Conservation (phyloP, 2,888 invertebrate species). For the Lampropteryx suffumata region DNA sequence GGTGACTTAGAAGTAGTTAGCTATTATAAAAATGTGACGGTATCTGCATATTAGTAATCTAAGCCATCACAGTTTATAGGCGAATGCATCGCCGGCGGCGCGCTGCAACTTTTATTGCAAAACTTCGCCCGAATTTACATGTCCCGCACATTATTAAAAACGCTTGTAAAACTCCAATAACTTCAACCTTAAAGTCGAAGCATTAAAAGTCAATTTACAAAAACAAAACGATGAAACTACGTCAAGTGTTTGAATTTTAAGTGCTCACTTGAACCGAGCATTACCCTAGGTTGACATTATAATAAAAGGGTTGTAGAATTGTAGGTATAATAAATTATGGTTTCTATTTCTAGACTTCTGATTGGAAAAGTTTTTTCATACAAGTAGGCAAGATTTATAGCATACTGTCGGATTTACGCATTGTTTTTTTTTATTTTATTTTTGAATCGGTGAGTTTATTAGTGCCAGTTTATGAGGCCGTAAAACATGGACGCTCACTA, state of each 20-base stretch:
- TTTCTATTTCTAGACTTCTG: constrained; percentile 30
- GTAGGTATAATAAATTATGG: constrained; percentile 17
- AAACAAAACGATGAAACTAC: constrained; percentile 29
- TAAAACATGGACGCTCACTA: background rate
- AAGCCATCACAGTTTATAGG: constrained; percentile 18
- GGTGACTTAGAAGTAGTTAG: too few species aligned
- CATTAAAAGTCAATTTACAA: constrained; percentile 36
- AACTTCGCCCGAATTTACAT: constrained; percentile 77
- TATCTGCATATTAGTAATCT: background rate
- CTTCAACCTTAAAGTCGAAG: constrained; percentile 32
- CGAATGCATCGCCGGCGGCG: constrained; percentile 44
- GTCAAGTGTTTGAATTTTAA: constrained; percentile 53
- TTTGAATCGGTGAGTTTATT: constrained; percentile 18
- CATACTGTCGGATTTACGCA: constrained; percentile 21
- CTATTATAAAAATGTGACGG: too few species aligned
- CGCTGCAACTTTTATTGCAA: constrained; percentile 77
- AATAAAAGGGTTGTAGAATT: constrained; percentile 38
- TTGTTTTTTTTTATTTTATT: constrained; percentile 25
- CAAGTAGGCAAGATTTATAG: constrained; percentile 27
- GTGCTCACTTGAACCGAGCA: constrained; percentile 37
- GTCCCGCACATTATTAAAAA: constrained; percentile 75
- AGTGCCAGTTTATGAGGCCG: constrained; percentile 14
- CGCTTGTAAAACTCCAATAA: constrained; percentile 50
- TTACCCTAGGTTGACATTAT: constrained; percentile 29
- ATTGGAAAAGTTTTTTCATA: constrained; percentile 34